Conservation (phyloP, 2,888 invertebrate genomes). For the Synergus umbraculus region DNA sequence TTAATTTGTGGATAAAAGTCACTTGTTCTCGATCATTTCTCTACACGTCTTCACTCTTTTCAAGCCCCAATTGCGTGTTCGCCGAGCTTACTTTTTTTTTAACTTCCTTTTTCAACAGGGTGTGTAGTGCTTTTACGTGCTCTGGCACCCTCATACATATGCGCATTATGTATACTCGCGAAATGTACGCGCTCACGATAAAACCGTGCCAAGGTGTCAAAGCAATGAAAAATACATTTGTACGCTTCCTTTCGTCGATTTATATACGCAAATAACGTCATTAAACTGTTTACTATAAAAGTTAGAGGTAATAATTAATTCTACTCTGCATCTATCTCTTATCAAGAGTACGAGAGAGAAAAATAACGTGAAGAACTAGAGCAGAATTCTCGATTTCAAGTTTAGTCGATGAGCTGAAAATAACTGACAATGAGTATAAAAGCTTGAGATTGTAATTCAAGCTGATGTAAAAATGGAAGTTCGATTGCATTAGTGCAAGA, state of each 20-base stretch:
- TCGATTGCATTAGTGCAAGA: slow-evolving; percentile 2
- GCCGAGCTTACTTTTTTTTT: slow-evolving; percentile 3
- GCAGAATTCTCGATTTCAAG: neutral
- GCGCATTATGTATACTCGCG: slow-evolving; percentile 29
- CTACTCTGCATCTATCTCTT: too few relatives aligned
- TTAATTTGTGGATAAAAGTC: slow-evolving; percentile 8
- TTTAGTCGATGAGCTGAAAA: neutral
- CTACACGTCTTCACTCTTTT: neutral
- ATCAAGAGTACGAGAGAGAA: neutral
- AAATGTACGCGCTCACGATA: slow-evolving; percentile 15
- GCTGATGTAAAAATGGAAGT: neutral
- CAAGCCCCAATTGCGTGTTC: neutral
- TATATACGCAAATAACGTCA: neutral
- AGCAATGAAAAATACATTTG: neutral
- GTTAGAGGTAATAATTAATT: neutral
- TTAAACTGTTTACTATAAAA: neutral
- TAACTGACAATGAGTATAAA: neutral
- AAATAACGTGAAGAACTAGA: neutral
- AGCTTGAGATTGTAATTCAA: neutral
- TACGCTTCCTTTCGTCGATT: neutral
- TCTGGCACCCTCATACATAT: slow-evolving; percentile 9
- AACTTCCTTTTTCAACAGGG: neutral
- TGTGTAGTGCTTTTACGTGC: slow-evolving; percentile 14
- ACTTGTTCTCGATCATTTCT: slow-evolving; percentile 14
- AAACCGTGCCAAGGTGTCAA: slow-evolving; percentile 36